phyloP scores from a whole-genome alignment of 2,888 invertebrate species.

The Epirrhoe alternata region DNA sequence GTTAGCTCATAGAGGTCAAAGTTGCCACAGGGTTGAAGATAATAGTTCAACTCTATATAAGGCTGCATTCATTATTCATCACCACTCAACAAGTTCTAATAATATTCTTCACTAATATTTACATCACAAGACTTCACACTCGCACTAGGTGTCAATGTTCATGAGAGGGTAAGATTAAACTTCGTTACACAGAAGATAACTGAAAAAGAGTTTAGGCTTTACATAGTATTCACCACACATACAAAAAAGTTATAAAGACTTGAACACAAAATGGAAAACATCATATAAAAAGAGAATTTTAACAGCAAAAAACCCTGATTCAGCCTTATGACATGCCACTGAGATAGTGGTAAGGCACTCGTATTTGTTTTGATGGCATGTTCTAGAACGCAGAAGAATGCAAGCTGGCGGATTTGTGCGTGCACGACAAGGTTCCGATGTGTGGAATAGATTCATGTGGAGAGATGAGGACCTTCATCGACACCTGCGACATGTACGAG shows the following conservation, averaged over 20 bases:
- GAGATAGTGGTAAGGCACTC: neutral
- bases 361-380: neutral
- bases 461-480: conserved; percentile 80
- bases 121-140: too few species aligned
- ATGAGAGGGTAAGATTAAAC: too few species aligned
- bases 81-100: too few species aligned
- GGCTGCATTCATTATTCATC: neutral
- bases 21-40: neutral
- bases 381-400: conserved; percentile 78
- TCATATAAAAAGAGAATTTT: too few species aligned
- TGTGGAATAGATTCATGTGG: conserved; percentile 81
- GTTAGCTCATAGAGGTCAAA: neutral
- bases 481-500: conserved; percentile 80
- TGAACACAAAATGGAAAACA: too few species aligned
- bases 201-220: too few species aligned
- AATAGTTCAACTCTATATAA: neutral
- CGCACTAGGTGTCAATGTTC: too few species aligned
- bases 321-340: neutral
- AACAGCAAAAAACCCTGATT: too few species aligned
- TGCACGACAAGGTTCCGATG: conserved; percentile 81
- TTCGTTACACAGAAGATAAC: too few species aligned
- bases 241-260: too few species aligned
- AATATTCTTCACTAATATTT: too few species aligned
- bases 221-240: too few species aligned
- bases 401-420: conserved; percentile 77